Percentiles rank a stretch among this genome's conserved stretches.
phyloP scores from a whole-genome alignment of 2,113 vertebrate species.

The Tichodroma muraria region DNA sequence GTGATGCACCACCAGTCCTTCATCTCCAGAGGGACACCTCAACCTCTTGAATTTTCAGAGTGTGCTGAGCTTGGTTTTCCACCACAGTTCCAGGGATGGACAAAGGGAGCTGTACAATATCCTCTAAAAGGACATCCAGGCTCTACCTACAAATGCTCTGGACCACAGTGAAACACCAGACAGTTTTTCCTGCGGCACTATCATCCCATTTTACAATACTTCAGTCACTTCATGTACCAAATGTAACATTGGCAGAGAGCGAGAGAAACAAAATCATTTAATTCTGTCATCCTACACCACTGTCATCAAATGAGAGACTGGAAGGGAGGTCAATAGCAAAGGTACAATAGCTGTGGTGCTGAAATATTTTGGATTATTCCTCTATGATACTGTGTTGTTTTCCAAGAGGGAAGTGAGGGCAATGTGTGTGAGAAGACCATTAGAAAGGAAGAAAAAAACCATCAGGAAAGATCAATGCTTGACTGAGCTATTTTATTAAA shows the following conservation, averaged over 20 bases:
- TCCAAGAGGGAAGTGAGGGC: background rate
- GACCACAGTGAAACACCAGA: background rate
- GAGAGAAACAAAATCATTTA: background rate
- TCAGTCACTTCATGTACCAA: background rate
- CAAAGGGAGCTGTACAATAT: background rate
- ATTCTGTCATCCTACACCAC: background rate
- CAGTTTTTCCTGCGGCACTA: background rate
- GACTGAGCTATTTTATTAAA: conserved; percentile 69
- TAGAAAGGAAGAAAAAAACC: conserved; percentile 11
- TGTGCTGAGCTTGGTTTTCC: background rate
- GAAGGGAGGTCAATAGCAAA: conserved; percentile 1
- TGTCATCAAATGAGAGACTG: background rate
- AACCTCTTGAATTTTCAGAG: background rate
- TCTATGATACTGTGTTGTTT: conserved; percentile 7
- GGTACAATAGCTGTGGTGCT: background rate
- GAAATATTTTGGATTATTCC: conserved; percentile 12
- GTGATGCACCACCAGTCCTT: background rate
- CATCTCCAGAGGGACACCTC: fast-evolving
- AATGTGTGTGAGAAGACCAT: conserved; percentile 13
- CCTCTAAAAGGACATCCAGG: background rate
- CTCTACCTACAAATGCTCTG: background rate
- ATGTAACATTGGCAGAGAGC: background rate
- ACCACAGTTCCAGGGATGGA: background rate
- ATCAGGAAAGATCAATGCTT: conserved; percentile 67
- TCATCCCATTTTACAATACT: background rate